A percentile compares a stretch with the other conserved stretches of the same genome.
These are phyloP conservation scores for Phasianus colchicus DNA, from an alignment of 2,113 vertebrate species.

Conservation along the genomic window DNA sequence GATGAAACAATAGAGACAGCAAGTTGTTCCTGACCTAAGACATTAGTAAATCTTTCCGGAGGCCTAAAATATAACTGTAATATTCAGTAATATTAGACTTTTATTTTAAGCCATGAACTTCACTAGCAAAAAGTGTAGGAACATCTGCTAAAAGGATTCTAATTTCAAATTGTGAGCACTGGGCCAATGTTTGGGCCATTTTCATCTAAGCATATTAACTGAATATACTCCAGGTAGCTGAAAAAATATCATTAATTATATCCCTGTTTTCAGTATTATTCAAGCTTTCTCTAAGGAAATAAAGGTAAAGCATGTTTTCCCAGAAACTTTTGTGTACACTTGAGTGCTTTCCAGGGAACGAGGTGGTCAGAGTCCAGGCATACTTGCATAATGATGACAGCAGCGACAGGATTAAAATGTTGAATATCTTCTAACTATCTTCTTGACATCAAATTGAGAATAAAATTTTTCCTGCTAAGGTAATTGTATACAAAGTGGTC, in stretches of 20 bases:
- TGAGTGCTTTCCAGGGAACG: background rate
- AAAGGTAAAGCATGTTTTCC: background rate
- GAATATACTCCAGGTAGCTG: background rate
- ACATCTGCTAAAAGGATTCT: slow-evolving; percentile 28
- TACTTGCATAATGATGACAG: background rate
- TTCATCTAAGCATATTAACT: background rate
- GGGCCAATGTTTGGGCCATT: slow-evolving; percentile 15
- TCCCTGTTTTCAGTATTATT: slow-evolving; percentile 2
- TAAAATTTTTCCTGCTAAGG: background rate
- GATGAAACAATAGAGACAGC: slow-evolving; percentile 68
- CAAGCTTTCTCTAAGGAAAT: slow-evolving; percentile 21
- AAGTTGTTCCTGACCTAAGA: slow-evolving; percentile 50
- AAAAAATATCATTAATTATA: slow-evolving; percentile 2
- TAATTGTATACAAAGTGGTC: background rate
- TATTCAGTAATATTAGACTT: slow-evolving; percentile 30
- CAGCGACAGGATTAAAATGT: background rate
- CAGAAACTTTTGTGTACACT: background rate
- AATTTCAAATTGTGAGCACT: slow-evolving; percentile 13
- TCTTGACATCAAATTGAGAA: background rate
- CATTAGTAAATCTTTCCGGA: slow-evolving; percentile 40
- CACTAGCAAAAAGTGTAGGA: background rate
- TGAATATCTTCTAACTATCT: background rate
- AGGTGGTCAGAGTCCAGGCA: background rate
- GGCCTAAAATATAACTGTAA: slow-evolving; percentile 48
- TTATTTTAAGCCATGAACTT: slow-evolving; percentile 38